Evolutionary conservation across 2,888 invertebrate genomes (phyloP), one percentile per base, ranked within the genome.

Genomic region (Amblyteles armatorius): DNA sequence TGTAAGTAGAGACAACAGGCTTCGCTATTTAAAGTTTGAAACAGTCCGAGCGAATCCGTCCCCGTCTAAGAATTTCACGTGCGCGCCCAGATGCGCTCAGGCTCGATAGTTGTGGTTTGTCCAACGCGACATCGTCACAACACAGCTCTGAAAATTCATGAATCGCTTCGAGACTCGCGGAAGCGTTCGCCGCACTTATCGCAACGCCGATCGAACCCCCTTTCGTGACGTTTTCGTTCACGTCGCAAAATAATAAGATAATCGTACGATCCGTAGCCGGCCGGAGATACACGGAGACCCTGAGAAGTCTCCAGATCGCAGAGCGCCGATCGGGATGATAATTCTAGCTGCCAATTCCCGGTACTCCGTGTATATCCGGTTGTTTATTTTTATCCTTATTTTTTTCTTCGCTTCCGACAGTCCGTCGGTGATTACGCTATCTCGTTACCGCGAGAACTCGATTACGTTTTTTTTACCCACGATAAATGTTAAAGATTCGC

Each of bases 391-490:
- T 16, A 48, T 48, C 4, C 4, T 16, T 48, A 40, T 40, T 40
- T 40, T 40, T 48, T 16, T 16, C 5, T 48, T 48, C 44, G 4
- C 16, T 16, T 48, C 44, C 44, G 44, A 16, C 44, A 16, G 16
- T 16, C 44, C 44, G 44, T 48, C 44, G 44, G 3, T 16, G 22
- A 13, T 19, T 22, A 22, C 11, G 19, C 11, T 55, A 19, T n/a
- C 19, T 72, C 19, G 36, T 26, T 9, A 33, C 26, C 36, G 26
- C 50, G 33, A 50, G 76, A 29, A 40, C 40, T 26, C 65, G 65
- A 69, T 63, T 26, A 40, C 22, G 22, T 84, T 79, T 82, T 79
- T 16, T 48, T 48, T 48, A 3, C 76, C 71, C 82, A 76, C 85
- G 57, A 69, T 79, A 22, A 76, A 74, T 55, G 40, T 65, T 68